These are phyloP conservation scores for Enteromius unitaeniatus DNA, from an alignment of 2,797 vertebrate species.

Conservation along the genomic window DNA sequence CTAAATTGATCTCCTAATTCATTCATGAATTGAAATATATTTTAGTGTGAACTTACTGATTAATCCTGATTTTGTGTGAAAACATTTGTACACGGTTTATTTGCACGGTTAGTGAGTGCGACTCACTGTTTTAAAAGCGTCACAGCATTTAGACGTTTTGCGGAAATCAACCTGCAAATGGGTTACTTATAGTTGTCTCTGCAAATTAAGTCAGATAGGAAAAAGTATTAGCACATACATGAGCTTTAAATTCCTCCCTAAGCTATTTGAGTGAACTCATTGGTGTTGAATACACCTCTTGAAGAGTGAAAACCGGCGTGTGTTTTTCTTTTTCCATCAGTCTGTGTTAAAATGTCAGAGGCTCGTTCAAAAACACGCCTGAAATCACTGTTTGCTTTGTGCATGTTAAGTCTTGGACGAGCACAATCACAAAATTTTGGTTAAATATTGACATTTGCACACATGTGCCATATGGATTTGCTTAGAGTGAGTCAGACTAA, in stretches of 20 bases:
- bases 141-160: conserved; percentile 10
- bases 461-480: conserved; percentile 44
- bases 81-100: not conserved
- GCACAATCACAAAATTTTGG: conserved; percentile 25
- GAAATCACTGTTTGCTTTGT: conserved; percentile 47
- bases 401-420: conserved; percentile 31
- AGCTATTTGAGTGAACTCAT: conserved; percentile 33
- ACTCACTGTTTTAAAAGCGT: not conserved
- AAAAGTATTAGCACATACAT: conserved; percentile 23
- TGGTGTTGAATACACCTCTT: conserved; percentile 28
- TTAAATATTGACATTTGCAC: conserved; percentile 42
- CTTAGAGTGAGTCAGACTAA: conserved; percentile 45
- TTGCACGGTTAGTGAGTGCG: not conserved
- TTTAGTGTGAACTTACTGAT: conserved; percentile 9
- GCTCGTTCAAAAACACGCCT: conserved; percentile 22
- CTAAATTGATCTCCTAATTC: not conserved
- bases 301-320: conserved; percentile 55
- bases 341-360: conserved; percentile 10
- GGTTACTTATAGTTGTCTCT: conserved; percentile 35
- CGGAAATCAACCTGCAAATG: conserved; percentile 4
- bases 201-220: conserved; percentile 19
- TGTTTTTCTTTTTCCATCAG: conserved; percentile 40
- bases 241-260: conserved; percentile 27
- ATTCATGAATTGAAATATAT: conserved; percentile 9
- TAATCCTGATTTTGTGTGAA: not conserved